Evolutionary conservation across 2,113 vertebrate species (phyloP), one percentile per base, ranked within the genome.

Genomic region (Sorex araneus): DNA sequence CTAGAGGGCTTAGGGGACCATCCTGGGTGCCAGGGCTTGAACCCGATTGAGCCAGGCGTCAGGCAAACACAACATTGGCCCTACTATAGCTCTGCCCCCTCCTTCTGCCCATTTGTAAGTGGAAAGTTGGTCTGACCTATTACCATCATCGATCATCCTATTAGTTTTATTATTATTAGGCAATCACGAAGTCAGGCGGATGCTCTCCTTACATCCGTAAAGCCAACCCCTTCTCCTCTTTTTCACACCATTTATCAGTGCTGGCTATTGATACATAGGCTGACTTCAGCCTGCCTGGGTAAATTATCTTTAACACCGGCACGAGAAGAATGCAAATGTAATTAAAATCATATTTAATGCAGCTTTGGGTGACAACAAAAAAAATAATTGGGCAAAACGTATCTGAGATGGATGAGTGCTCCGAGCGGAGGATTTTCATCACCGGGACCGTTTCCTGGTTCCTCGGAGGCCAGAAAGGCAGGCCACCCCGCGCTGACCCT

Each of bases 271-370:
- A 73, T n/a, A 60, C 36, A 63, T 3, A 47, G 12, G 23, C 60
- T 80, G 83, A 43, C 3, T n/a, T 64, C 28, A 70, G 23, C 19
- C 18, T 64, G 28, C 60, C 16, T 54, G 77, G 28, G 36, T 67
- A 57, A 88, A 84, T 87, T 64, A 77, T 54, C 32, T 66, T 70
- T 77, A 89, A 94, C 19, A 91, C 90, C n/a, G n/a, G n/a, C 86
- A 84, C n/a, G 45, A 84, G 43, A 15, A 81, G 67, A 94, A 80
- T 64, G 92, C 60, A 84, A 47, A 84, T 30, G 9, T 13, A 30
- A 66, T 66, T 66, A 66, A 30, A 28, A 30, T 36, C 66, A 9
- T 8, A 76, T 74, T 87, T 57, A 73, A 64, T 27, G 77, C 2
- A 54, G 60, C 15, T 75, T 54, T 71, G 66, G 43, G 8, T 75